phyloP scores from a whole-genome alignment of 2,888 invertebrate species.

The Leptothorax acervorum region DNA sequence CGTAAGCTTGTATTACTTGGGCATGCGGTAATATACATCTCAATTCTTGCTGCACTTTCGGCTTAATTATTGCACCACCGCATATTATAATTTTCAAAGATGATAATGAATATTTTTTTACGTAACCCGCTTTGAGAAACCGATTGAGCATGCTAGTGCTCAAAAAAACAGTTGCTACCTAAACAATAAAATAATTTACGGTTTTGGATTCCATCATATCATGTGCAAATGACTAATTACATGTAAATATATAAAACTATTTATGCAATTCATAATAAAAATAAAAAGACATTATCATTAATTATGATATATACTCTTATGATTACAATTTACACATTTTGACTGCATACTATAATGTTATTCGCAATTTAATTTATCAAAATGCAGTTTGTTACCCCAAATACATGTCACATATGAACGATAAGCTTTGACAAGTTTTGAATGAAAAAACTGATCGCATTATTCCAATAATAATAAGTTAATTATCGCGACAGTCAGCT shows the following conservation, averaged over 20 bases:
- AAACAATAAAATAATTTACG: background rate
- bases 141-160: constrained; percentile 72
- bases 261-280: background rate
- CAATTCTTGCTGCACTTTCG: constrained; percentile 60
- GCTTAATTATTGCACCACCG: constrained; percentile 69
- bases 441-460: background rate
- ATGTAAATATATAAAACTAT: background rate
- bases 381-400: background rate
- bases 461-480: background rate
- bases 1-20: constrained; percentile 67
- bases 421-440: background rate
- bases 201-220: background rate
- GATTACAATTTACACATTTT: background rate
- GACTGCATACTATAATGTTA: background rate
- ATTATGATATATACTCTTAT: background rate
- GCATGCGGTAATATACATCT: constrained; percentile 56
- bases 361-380: background rate
- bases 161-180: constrained; percentile 65
- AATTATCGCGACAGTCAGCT: too few species aligned
- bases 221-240: background rate
- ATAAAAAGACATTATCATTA: background rate
- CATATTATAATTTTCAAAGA: constrained; percentile 56
- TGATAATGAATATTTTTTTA: constrained; percentile 70
- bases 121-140: constrained; percentile 57
- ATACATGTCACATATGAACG: background rate